Evolutionary conservation across 2,888 invertebrate species (phyloP), one percentile per base, ranked within the genome.

Genomic region (Polydrusus pterygomalis): DNA sequence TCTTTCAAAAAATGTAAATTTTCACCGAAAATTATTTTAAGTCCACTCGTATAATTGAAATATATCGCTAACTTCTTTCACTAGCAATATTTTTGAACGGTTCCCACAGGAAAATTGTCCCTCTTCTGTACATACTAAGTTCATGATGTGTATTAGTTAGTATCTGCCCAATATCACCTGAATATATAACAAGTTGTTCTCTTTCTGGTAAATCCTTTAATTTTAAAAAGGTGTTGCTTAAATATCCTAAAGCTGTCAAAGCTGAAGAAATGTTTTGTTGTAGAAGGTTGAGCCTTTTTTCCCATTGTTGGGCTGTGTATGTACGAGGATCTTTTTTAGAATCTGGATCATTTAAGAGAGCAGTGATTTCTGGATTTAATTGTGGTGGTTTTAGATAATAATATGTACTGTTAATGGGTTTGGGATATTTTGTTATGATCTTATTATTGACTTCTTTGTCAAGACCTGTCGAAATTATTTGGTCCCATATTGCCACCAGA

Each of bases 101-200:
- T n/a, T n/a, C n/a, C n/a, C n/a, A n/a, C n/a, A n/a, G 18, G n/a
- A 49, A 18, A 13, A 47, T 65, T 13, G n/a, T 38, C 11, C 47
- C 13, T 25, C 65, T 17, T 47, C 47, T 65, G 45, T 65, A 65
- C 47, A 47, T 65, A 18, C n/a, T 17, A 1, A 49, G 11, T 6
- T 47, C 18, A 13, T 63, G 17, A 20, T 65, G 47, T 2, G 30
- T 58, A 30, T 58, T 65, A 10, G 65, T 20, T n/a, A 65, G 30
- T 11, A 65, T 65, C 49, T 65, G 65, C 11, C 65, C 45, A 15
- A 65, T 47, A 20, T 65, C 20, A n/a, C 47, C 47, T n/a, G 20
- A 45, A 49, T 47, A 30, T 11, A 9, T 47, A 45, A 65, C 18
- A 6, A 65, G 20, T 11, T 45, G 47, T 10, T 65, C 30, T 15